A percentile compares a stretch with the other conserved stretches of the same genome.
phyloP scores from a whole-genome alignment of 2,888 invertebrate genomes.

The Sussaba pulchella region DNA sequence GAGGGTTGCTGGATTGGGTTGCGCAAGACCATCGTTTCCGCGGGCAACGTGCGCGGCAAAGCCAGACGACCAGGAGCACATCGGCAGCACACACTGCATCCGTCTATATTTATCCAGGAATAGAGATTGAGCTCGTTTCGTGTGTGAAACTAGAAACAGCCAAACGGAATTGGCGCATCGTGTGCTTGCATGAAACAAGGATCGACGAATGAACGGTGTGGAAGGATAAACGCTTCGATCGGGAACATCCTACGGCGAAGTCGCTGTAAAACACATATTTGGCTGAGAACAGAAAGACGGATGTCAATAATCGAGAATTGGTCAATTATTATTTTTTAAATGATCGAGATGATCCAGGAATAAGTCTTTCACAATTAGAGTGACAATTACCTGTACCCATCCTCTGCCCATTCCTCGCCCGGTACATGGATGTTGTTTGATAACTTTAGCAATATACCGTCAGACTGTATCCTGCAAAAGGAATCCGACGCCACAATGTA shows the following conservation, averaged over 20 bases:
- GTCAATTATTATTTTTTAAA: background rate
- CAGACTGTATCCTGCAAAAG: constrained; percentile 1
- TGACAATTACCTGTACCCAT: background rate
- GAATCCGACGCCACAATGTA: constrained; percentile 13
- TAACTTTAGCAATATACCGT: background rate
- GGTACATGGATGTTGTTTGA: background rate
- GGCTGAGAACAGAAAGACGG: background rate
- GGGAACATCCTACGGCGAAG: background rate
- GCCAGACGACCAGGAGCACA: constrained; percentile 32
- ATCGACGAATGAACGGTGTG: background rate
- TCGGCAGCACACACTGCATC: constrained; percentile 7
- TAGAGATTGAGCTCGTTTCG: background rate
- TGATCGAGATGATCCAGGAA: background rate
- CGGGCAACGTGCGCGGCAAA: constrained; percentile 32
- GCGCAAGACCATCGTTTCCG: constrained; percentile 75
- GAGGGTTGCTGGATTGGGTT: constrained; percentile 73
- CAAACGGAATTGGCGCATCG: background rate
- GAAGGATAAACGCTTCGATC: background rate
- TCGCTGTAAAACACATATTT: background rate
- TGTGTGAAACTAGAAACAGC: constrained; percentile 16
- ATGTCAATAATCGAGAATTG: background rate
- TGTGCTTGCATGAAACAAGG: constrained; percentile 9
- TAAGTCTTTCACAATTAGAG: background rate
- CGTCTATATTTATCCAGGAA: constrained; percentile 27
- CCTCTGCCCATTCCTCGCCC: background rate